phyloP scores from a whole-genome alignment of 2,113 vertebrate genomes.

The Siphamia tubifer region DNA sequence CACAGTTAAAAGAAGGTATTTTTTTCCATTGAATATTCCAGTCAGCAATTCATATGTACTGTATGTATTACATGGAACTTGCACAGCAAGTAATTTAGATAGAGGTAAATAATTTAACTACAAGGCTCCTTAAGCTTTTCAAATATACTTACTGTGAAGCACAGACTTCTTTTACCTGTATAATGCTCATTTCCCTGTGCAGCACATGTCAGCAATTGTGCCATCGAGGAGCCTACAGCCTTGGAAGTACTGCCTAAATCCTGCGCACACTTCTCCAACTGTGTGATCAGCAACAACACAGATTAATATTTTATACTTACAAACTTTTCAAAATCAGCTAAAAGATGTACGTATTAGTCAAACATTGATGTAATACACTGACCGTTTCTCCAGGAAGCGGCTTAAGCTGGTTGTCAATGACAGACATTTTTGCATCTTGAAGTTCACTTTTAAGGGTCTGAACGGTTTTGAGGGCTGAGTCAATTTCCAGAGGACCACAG shows the following conservation, averaged over 20 bases:
- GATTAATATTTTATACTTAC: not conserved
- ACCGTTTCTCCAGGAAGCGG: conserved; percentile 98
- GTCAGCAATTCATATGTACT: not conserved
- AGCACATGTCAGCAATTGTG: conserved; percentile 94
- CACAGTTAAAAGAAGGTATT: not conserved
- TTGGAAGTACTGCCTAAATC: conserved; percentile 97
- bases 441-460: conserved; percentile 94
- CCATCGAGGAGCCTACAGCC: conserved; percentile 97
- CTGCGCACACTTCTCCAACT: conserved; percentile 98
- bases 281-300: conserved; percentile 4
- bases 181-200: conserved; percentile 98
- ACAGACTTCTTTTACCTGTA: conserved; percentile 83
- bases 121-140: not conserved
- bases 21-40: not conserved
- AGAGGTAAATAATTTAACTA: not conserved
- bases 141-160: not conserved
- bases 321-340: no score
- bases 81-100: not conserved
- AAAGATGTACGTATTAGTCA: no score
- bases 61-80: not conserved
- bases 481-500: conserved; percentile 97
- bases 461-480: conserved; percentile 93
- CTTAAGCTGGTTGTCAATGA: conserved; percentile 89
- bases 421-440: conserved; percentile 95
- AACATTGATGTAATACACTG: conserved; percentile 21